Base-by-base conservation (phyloP, 2,797 vertebrate species). In the Chlorospingus semifuscus region DNA sequence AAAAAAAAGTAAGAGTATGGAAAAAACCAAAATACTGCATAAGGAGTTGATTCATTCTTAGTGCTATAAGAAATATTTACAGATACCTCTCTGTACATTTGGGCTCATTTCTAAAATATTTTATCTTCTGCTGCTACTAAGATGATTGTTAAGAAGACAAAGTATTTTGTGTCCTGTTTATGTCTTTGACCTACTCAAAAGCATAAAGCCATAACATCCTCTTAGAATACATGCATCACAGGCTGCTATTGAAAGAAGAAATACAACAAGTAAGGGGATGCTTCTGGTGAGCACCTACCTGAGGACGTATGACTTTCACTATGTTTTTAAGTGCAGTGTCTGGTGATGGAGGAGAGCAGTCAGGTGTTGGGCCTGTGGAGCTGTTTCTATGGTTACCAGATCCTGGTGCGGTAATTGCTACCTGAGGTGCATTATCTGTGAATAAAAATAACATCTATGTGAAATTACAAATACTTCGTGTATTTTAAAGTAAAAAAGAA, bases 251-350 rank as follows among this genome's bases (percentile, higher is more conserved):
- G 69, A 91, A 74, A 72, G 6, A 2, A 83, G 79, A 96, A 61
- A 46, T 19, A 65, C 36, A 91, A 23, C 21, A 61, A 79, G 53
- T 12, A 76, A 83, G 41, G 46, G 12, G 41, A 60, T 57, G 57
- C 34, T 82, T 86, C 86, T 74, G 82, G 74, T 34, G 50, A 93
- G 83, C 66, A 98, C 98, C 97, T 98, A 99, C 99, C 99, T 99
- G 99, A 96, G 99, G 99, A 97, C 99, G 99, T 97, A 99, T 99
- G 95, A 99, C 99, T 99, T 99, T 99, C 97, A 99, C 99, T 57
- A 99, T 99, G 97, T 99, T 99, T 98, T 99, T 99, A 97, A 99
- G 98, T 96, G 99, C 99, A 34, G 99, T 99, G 97, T 99, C 99
- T 30, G 99, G 99, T 91, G 99, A 99, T 87, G 99, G 99, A 97